A percentile compares a stretch with the other conserved stretches of the same genome.
Evolutionary conservation across 2,113 vertebrate species (phyloP).

Genomic region (Rhea pennata): DNA sequence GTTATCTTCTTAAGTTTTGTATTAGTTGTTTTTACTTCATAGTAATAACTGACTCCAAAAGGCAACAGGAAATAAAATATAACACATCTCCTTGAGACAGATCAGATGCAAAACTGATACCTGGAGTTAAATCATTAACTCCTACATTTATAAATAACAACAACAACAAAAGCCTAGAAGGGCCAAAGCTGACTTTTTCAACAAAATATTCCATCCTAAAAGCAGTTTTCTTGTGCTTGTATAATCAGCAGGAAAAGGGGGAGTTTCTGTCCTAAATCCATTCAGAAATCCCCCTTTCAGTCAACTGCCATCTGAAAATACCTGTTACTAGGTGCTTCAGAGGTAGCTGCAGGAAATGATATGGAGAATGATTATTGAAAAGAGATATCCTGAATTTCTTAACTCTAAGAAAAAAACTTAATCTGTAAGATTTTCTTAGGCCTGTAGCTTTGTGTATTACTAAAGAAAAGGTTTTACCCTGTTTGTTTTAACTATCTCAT

Average conservation of each 20-base stretch:
- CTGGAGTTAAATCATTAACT: not conserved
- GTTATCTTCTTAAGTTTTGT: not conserved
- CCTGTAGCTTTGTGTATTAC: not conserved
- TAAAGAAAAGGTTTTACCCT: not conserved
- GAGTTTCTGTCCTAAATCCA: not conserved
- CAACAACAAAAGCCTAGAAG: not conserved
- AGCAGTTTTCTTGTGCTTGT: not conserved
- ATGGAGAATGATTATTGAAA: not conserved
- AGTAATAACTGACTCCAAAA: not conserved
- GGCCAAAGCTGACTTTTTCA: not conserved
- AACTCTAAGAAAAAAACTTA: not conserved
- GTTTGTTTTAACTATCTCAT: not conserved
- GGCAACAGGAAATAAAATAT: not conserved
- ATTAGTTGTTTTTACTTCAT: not conserved
- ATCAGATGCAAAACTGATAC: not conserved
- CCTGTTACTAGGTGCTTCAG: not conserved
- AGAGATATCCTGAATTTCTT: not conserved
- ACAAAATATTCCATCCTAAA: not conserved
- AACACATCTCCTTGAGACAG: not conserved
- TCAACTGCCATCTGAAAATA: not conserved
- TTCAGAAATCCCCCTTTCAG: not conserved
- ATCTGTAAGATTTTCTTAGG: not conserved
- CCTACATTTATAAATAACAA: not conserved
- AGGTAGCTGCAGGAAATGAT: not conserved
- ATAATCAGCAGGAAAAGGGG: not conserved